A percentile compares a stretch with the other conserved stretches of the same genome.
These are phyloP conservation scores for Tortrix viridana DNA, from an alignment of 2,888 invertebrate genomes.

Conservation along the genomic window DNA sequence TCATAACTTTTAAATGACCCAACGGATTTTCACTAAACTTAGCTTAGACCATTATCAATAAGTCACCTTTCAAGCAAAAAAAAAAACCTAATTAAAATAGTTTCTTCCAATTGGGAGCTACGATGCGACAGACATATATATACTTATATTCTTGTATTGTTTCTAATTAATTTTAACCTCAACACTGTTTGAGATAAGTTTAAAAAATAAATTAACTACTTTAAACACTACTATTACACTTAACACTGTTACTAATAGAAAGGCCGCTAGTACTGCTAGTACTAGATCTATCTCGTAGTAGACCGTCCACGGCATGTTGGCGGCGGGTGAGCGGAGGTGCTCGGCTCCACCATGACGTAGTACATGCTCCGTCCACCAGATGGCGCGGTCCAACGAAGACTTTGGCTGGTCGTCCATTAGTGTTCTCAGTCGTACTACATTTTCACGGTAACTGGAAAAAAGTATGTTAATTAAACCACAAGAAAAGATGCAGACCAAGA, in stretches of 20 bases:
- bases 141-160: neutral
- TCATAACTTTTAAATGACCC: too few relatives aligned
- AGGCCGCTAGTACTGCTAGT: slow-evolving; percentile 9
- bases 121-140: too few relatives aligned
- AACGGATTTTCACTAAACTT: too few relatives aligned
- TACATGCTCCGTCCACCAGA: slow-evolving; percentile 54
- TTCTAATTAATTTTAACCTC: neutral
- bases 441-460: slow-evolving; percentile 41
- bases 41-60: too few relatives aligned
- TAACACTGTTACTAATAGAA: neutral
- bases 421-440: slow-evolving; percentile 40
- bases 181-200: neutral
- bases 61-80: too few relatives aligned
- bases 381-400: slow-evolving; percentile 46
- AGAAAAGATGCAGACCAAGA: neutral
- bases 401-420: slow-evolving; percentile 48
- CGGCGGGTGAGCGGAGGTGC: slow-evolving; percentile 46
- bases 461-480: neutral
- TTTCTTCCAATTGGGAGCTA: too few relatives aligned
- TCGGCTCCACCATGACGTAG: slow-evolving; percentile 49
- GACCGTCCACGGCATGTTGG: slow-evolving; percentile 45
- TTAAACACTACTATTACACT: slow-evolving; percentile 3
- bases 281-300: slow-evolving; percentile 37
- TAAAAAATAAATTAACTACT: neutral
- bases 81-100: too few relatives aligned